Conservation (phyloP, 2,113 vertebrate genomes). For the Erpornis zantholeuca region DNA sequence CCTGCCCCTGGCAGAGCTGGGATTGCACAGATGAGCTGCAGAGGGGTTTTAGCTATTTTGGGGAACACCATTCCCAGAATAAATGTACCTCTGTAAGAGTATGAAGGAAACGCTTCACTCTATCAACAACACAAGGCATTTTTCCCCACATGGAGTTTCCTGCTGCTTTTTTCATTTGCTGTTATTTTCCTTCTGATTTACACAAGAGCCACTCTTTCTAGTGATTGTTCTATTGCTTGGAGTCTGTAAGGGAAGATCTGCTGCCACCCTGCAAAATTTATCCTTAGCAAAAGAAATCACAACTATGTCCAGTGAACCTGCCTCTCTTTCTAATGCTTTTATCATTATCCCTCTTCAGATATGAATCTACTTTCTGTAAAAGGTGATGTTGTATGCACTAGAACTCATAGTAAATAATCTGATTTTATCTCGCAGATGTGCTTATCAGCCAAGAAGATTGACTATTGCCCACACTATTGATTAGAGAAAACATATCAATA, state of each 20-base stretch:
- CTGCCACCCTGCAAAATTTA: neutral
- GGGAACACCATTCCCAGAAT: neutral
- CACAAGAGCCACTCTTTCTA: slow-evolving; percentile 22
- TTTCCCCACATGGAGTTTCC: neutral
- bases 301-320: neutral
- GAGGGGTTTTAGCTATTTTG: neutral
- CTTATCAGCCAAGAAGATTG: neutral
- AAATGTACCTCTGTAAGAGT: neutral
- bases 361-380: neutral
- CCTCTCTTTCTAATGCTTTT: neutral
- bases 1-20: neutral
- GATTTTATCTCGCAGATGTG: neutral
- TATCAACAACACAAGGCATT: neutral
- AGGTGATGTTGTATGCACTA: neutral
- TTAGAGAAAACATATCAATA: slow-evolving; percentile 10
- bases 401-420: neutral
- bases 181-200: slow-evolving; percentile 6
- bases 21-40: neutral
- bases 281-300: neutral
- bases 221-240: neutral
- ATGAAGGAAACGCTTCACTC: neutral
- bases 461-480: neutral
- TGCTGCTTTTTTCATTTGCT: slow-evolving; percentile 27
- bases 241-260: neutral
- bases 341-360: neutral